Base-by-base conservation (phyloP, 2,888 invertebrate genomes). In the Heterodera filipjevi region DNA sequence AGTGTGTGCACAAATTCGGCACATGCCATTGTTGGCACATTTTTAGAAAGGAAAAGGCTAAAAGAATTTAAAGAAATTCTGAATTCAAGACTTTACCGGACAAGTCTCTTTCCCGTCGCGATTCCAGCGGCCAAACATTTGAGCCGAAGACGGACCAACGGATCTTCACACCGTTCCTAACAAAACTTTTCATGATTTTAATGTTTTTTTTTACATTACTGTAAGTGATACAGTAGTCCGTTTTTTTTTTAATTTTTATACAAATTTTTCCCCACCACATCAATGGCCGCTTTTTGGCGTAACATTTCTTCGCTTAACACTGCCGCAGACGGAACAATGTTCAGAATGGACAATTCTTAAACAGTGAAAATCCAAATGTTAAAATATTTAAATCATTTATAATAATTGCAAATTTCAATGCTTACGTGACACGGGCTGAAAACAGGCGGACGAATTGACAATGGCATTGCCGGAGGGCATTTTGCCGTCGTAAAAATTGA, bases 391-490 rank as follows among this genome's bases (percentile, higher is more conserved):
- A n/a, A n/a, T n/a, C n/a, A n/a, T n/a, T n/a, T n/a, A n/a, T n/a
- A n/a, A n/a, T n/a, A n/a, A n/a, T n/a, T n/a, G n/a, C n/a, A n/a
- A n/a, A n/a, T 53, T 53, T 19, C 49, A 14, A n/a, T n/a, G 0
- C 59, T 59, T 59, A 59, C 59, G 78, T 95, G 95, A 30, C 32
- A 68, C 68, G 10, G 68, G 68, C 30, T 68, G 68, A 22, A 68
- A 68, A 32, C 68, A 68, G 33, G 68, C 68, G 33, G 68, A 68
- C 32, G 68, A 32, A 33, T 68, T 68, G 95, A 97, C 90, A 92
- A 92, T 46, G 93, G 93, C 59, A 59, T 59, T 27, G 8, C 59
- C 27, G 59, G 59, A 59, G n/a, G 59, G 59, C 59, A 59, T 59
- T 59, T 59, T 59, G 59, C 6, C 39, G 39, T n/a, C 27, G 5